These are phyloP conservation scores for Lycaena phlaeas DNA, from an alignment of 2,888 invertebrate genomes.

Conservation along the genomic window DNA sequence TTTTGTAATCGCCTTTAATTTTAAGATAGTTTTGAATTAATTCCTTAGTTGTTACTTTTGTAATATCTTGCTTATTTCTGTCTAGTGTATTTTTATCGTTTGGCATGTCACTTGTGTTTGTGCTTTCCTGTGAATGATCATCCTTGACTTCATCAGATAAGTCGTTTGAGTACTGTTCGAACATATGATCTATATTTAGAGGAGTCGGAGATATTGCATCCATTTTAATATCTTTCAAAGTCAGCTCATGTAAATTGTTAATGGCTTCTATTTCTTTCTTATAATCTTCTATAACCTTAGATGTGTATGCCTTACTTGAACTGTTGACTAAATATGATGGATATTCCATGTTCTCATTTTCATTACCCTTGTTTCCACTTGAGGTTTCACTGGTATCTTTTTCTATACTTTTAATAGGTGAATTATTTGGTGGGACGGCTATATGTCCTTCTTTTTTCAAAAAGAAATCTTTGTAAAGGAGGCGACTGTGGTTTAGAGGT, in stretches of 20 bases:
- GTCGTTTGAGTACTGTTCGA: constrained; percentile 39
- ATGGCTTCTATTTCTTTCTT: constrained; percentile 65
- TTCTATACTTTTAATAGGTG: constrained; percentile 36
- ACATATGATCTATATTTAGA: constrained; percentile 56
- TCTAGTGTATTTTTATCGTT: constrained; percentile 32
- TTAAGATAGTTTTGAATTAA: constrained; percentile 61
- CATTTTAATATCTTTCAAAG: constrained; percentile 61
- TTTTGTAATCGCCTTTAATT: constrained; percentile 50
- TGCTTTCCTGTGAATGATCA: constrained; percentile 27
- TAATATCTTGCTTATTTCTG: constrained; percentile 38
- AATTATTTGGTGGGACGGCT: constrained; percentile 50
- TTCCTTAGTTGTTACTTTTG: constrained; percentile 59
- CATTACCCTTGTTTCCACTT: constrained; percentile 26
- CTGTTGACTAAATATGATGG: constrained; percentile 60
- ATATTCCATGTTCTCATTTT: constrained; percentile 40
- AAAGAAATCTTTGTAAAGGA: constrained; percentile 63
- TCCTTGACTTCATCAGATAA: constrained; percentile 30
- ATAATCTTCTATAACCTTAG: constrained; percentile 68
- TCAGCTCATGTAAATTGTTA: constrained; percentile 58
- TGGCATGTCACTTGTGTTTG: constrained; percentile 21
- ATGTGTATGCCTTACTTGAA: constrained; percentile 62
- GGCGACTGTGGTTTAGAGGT: constrained; percentile 57
- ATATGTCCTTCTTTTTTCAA: constrained; percentile 54
- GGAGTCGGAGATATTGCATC: constrained; percentile 60
- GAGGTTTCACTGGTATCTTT: constrained; percentile 26